A percentile compares a stretch with the other conserved stretches of the same genome.
Conservation (phyloP, 2,797 vertebrate genomes). For the Danio albolineatus region DNA sequence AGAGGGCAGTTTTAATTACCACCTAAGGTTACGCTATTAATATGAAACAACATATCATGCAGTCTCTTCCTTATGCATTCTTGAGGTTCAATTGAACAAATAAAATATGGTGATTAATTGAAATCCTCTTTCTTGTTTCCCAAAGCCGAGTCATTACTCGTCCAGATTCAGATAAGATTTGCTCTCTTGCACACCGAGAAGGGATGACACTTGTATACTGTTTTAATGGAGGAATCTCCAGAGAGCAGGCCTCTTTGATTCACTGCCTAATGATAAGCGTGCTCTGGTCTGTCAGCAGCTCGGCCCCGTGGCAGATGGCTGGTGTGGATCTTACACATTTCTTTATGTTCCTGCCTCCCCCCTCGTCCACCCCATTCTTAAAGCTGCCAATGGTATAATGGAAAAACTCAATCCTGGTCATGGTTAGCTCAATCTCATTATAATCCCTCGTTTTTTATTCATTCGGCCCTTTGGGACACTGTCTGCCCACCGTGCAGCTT, state of each 20-base stretch:
- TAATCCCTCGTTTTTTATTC: slow-evolving; percentile 87
- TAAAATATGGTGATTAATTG: slow-evolving; percentile 58
- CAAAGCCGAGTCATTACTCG: slow-evolving; percentile 62
- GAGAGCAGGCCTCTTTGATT: slow-evolving; percentile 80
- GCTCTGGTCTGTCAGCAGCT: slow-evolving; percentile 73
- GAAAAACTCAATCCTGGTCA: slow-evolving; percentile 85
- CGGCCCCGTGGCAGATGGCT: slow-evolving; percentile 85
- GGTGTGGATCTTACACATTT: slow-evolving; percentile 81
- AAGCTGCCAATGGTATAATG: slow-evolving; percentile 80
- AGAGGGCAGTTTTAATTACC: slow-evolving; percentile 61
- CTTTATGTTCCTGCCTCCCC: slow-evolving; percentile 75
- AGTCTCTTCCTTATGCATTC: slow-evolving; percentile 40
- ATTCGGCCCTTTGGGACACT: slow-evolving; percentile 85
- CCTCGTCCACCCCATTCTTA: slow-evolving; percentile 67
- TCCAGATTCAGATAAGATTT: slow-evolving; percentile 55
- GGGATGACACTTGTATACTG: slow-evolving; percentile 70
- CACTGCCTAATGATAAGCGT: slow-evolving; percentile 80
- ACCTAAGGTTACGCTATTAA: slow-evolving; percentile 56
- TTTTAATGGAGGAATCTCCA: slow-evolving; percentile 81
- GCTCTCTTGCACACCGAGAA: slow-evolving; percentile 60
- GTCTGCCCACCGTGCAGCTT: slow-evolving; percentile 87
- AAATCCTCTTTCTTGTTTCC: slow-evolving; percentile 54
- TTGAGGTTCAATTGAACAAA: slow-evolving; percentile 60
- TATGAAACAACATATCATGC: slow-evolving; percentile 48
- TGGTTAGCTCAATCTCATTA: slow-evolving; percentile 97